Evolutionary conservation across 2,113 vertebrate species (phyloP), one percentile per base, ranked within the genome.

Genomic region (Dryoscopus gambensis): DNA sequence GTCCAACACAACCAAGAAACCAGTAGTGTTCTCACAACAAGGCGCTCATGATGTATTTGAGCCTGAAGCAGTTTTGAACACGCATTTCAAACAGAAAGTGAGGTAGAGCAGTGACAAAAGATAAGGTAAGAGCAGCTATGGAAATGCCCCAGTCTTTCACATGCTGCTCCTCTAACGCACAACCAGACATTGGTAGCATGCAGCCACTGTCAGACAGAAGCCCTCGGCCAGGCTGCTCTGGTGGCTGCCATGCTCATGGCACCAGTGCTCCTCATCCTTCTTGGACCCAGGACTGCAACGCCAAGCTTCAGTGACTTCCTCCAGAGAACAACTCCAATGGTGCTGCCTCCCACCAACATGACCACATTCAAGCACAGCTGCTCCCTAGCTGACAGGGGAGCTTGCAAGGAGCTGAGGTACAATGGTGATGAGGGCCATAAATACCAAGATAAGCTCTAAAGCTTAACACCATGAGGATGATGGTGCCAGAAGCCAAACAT

Each of bases 251-350:
- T 2, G 8, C 23, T 39, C 53, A n/a, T 4, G 2, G 33, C 21
- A 68, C 11, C 8, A 15, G 24, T n/a, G 50, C 42, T 77, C 17
- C 55, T 67, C 62, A 46, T 13, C 62, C 20, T 37, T 27, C 62
- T 24, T 13, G 30, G 33, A 46, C 8, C 15, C 2, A 1, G 28
- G 31, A 77, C 37, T 35, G 50, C 55, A 68, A 42, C 1, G 1
- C 11, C 33, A 22, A 76, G 16, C 37, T 73, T 22, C 79, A 70
- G 0, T 4, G 5, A 33, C 31, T 49, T 19, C 27, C 22, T 25
- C 11, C 1, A 0, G 5, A 21, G 47, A 87, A 28, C 15, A 87
- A 37, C 47, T 67, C 71, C 50, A 28, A 23, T 0, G 0, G 12
- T 17, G 39, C 53, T 87, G 70, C 24, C 42, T 83, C 44, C 49